Base-by-base conservation (phyloP, 2,888 invertebrate species). In the Orchesella flavescens region DNA sequence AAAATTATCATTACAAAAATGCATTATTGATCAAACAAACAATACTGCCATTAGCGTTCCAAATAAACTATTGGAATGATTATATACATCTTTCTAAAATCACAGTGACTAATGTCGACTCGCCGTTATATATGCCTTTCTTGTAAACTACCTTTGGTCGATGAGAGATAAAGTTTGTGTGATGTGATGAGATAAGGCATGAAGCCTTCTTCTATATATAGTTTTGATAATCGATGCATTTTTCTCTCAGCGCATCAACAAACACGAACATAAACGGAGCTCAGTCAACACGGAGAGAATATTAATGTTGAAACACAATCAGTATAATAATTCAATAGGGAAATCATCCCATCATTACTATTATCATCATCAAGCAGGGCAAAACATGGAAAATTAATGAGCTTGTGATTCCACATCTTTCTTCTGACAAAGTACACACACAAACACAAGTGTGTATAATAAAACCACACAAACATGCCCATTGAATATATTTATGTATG, bases 251-350 rank as follows among this genome's bases (percentile, higher is more conserved):
- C 7, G 7, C 34, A 34, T 34, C 3, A 34, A 7, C 34, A 34
- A 34, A 34, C 34, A 34, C 34, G 7, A 34, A 7, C 7, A 7
- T 4, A 7, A 34, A 34, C 34, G 34, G 3, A 34, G 7, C 34
- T 4, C 2, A 34, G 34, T 34, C 34, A 34, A 66, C 49, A 49
- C 49, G 46, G 49, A 77, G 69, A 78, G 78, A 69, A 78, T 78
- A 79, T 79, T 79, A 79, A 79, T 79, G 79, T 79, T 79, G 79
- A 79, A 79, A 79, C 72, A 72, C 72, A 79, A 79, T 79, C 79
- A 80, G 80, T 73, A 80, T 80, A 80, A 74, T 80, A 80, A 80
- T 74, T 80, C 80, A 80, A 80, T 80, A 65, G 74, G 80, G 74
- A 80, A 80, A 80, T 80, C 73, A 74, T 80, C 73, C 80, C 74